Evolutionary conservation across 2,888 invertebrate genomes (phyloP), one percentile per base, ranked within the genome.

Genomic region (Coenonympha glycerion): DNA sequence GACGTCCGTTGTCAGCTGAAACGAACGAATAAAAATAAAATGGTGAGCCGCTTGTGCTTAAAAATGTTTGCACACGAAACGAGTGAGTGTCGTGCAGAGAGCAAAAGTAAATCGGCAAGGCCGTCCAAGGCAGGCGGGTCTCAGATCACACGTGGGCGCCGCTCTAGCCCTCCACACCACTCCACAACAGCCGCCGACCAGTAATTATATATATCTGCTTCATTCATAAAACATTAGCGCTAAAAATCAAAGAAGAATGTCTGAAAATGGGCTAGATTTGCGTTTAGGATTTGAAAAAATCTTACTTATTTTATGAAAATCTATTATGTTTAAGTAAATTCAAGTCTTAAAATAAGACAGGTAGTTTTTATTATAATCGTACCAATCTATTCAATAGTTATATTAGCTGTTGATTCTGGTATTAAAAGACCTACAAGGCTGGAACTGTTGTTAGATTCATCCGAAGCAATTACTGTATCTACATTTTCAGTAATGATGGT

Each of bases 111-210:
- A 63, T 60, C 71, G 71, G 69, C 84, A 85, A 85, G 85, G 85
- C 71, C 85, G 84, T 76, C 78, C 82, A 85, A 85, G 85, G 85
- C 82, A 83, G 79, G 68, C 73, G 59, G 59, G 65, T 56, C n/a
- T n/a, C n/a, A n/a, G n/a, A n/a, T 60, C 65, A 75, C 81, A 82
- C 83, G 81, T 81, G 84, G 74, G 78, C 80, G 71, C 64, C 59
- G 55, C 60, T 56, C 58, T 37, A 49, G 19, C 21, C n/a, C n/a
- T n/a, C n/a, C n/a, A n/a, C n/a, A n/a, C n/a, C 53, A n/a, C 42
- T 16, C 39, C 53, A 39, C 40, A 31, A 55, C 52, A 45, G 53
- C 52, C 55, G 41, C 49, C 47, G 41, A 19, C 41, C 39, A 37
- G 22, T 26, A 8, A 40, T 50, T 47, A 44, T 15, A 44, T 15